Percentiles rank a stretch among this genome's conserved stretches.
Evolutionary conservation across 2,797 vertebrate species (phyloP).

Genomic region (Enteromius paludinosus): DNA sequence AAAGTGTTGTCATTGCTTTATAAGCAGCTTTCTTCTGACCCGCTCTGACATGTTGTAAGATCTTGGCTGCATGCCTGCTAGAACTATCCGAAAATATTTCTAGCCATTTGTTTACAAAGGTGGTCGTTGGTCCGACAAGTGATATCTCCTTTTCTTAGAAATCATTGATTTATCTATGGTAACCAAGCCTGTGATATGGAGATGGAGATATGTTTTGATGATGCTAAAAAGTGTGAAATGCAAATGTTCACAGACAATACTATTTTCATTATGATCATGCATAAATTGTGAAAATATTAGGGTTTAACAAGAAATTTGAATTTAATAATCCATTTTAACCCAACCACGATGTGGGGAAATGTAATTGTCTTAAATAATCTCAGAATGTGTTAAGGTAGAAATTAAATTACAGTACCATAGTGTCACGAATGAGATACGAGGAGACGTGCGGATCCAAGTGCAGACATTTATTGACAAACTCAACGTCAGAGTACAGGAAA

Average conservation of each 20-base stretch:
- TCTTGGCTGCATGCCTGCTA: conserved; percentile 55
- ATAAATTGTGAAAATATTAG: background rate
- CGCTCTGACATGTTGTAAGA: conserved; percentile 52
- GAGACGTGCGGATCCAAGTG: no score
- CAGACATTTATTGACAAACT: no score
- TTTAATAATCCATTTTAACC: background rate
- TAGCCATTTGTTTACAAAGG: conserved; percentile 56
- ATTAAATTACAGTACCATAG: background rate
- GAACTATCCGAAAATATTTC: conserved; percentile 46
- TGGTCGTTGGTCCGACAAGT: conserved; percentile 30
- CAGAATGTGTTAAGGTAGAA: background rate
- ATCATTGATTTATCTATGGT: conserved; percentile 38
- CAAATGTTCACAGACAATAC: no score
- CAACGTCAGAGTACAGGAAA: no score
- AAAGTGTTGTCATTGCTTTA: conserved; percentile 9
- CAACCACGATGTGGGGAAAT: background rate
- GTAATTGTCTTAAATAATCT: background rate
- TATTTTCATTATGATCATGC: no score
- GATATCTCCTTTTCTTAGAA: conserved; percentile 24
- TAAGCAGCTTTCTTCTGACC: conserved; percentile 39
- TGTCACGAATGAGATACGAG: no score
- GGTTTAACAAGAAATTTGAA: background rate
- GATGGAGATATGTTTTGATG: conserved; percentile 22
- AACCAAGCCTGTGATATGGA: conserved; percentile 8
- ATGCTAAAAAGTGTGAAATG: conserved; percentile 43